phyloP scores from a whole-genome alignment of 2,113 vertebrate genomes.

The Ursus arctos region DNA sequence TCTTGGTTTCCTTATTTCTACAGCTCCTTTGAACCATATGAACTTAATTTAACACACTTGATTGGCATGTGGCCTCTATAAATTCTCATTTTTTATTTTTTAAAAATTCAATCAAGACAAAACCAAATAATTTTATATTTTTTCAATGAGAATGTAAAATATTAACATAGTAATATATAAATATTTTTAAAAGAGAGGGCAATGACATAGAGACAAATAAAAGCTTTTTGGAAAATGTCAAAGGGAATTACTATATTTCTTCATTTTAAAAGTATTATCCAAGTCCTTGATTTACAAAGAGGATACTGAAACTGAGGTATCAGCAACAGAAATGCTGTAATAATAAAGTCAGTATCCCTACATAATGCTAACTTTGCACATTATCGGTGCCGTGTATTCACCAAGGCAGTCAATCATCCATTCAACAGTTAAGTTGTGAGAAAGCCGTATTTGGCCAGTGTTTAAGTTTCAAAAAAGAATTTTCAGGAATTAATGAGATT shows the following conservation, averaged over 20 bases:
- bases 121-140: conserved; percentile 33
- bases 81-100: conserved; percentile 62
- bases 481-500: background rate
- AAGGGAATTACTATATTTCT: background rate
- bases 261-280: background rate
- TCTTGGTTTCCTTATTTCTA: conserved; percentile 21
- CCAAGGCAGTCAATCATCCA: background rate
- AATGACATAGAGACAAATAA: background rate
- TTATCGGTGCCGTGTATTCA: background rate
- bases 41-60: background rate
- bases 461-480: background rate
- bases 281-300: background rate
- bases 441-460: background rate
- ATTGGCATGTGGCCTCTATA: background rate
- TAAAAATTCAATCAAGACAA: conserved; percentile 36
- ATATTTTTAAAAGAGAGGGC: conserved; percentile 6
- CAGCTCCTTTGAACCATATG: background rate
- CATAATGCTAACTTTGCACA: background rate
- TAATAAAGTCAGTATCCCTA: background rate
- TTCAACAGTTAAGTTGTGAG: background rate
- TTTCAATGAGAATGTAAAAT: conserved; percentile 60
- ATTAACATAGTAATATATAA: conserved; percentile 47
- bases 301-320: background rate
- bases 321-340: background rate
- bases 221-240: background rate